phyloP scores from a whole-genome alignment of 2,113 vertebrate genomes.

The Bubo bubo region DNA sequence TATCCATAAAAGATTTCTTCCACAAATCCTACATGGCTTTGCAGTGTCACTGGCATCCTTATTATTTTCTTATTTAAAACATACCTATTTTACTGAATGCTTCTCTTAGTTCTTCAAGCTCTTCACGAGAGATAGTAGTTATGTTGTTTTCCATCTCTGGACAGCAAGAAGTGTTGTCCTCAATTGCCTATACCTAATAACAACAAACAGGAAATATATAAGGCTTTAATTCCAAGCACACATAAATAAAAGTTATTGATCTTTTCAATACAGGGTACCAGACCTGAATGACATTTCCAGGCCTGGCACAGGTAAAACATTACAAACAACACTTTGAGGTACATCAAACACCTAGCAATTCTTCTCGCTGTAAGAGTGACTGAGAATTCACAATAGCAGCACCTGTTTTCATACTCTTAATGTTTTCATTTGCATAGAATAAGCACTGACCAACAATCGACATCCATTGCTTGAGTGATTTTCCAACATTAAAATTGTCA shows the following conservation, averaged over 20 bases:
- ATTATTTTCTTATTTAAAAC: background rate
- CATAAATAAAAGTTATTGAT: background rate
- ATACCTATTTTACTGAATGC: slow-evolving; percentile 95
- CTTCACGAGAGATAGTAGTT: slow-evolving; percentile 90
- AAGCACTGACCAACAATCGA: background rate
- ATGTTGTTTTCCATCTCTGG: slow-evolving; percentile 85
- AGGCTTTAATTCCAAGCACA: background rate
- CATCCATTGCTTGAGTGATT: background rate
- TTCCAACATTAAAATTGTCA: background rate
- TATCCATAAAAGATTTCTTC: background rate
- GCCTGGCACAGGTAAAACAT: background rate
- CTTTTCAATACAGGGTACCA: background rate
- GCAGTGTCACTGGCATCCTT: background rate
- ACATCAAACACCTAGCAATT: background rate
- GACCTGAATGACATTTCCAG: background rate
- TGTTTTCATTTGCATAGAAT: background rate
- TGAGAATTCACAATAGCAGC: background rate
- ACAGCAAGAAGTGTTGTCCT: background rate
- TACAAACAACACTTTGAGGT: background rate
- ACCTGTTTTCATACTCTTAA: background rate
- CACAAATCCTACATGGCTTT: background rate
- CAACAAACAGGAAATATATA: background rate
- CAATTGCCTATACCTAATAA: slow-evolving; percentile 32
- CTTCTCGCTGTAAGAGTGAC: background rate
- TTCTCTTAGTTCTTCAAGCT: slow-evolving; percentile 90